Conservation (phyloP, 1,140 invertebrate species). For the Pachypeltis micranthus region DNA sequence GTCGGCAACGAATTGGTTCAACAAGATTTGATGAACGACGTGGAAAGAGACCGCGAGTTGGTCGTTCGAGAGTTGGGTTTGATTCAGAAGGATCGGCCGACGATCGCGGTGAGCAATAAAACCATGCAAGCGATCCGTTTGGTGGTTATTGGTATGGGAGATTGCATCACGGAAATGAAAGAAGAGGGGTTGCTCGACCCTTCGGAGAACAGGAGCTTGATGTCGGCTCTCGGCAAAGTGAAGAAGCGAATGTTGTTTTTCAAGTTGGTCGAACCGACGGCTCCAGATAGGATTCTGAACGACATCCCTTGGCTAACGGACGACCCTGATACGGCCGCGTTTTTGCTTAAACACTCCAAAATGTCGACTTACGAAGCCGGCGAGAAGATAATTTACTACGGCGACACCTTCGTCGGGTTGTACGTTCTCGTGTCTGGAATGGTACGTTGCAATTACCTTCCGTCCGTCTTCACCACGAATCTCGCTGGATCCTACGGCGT, state of each 20-base stretch:
- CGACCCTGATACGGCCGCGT: neutral
- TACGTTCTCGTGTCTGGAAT: slow-evolving; percentile 3
- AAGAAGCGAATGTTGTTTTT: neutral
- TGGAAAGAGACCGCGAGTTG: neutral
- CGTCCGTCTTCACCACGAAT: neutral
- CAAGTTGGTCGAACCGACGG: neutral
- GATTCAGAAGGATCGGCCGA: neutral
- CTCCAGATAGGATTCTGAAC: slow-evolving; percentile 2
- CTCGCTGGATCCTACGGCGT: neutral
- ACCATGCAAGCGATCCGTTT: slow-evolving; percentile 6
- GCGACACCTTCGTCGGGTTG: neutral
- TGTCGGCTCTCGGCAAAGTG: neutral
- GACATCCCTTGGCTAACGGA: slow-evolving; percentile 8
- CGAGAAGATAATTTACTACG: slow-evolving; percentile 2
- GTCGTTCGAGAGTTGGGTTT: slow-evolving; percentile 7
- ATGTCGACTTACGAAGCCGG: neutral
- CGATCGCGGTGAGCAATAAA: slow-evolving; percentile 9
- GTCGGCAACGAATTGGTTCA: neutral
- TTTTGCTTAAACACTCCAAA: slow-evolving; percentile 1
- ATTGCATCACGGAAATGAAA: slow-evolving; percentile 8
- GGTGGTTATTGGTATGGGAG: slow-evolving; percentile 11
- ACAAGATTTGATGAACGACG: neutral
- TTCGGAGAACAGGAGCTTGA: slow-evolving; percentile 7
- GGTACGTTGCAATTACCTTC: neutral
- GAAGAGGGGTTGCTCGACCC: slow-evolving; percentile 13